These are phyloP conservation scores for Gymnogyps californianus DNA, from an alignment of 2,113 vertebrate genomes.

Conservation along the genomic window DNA sequence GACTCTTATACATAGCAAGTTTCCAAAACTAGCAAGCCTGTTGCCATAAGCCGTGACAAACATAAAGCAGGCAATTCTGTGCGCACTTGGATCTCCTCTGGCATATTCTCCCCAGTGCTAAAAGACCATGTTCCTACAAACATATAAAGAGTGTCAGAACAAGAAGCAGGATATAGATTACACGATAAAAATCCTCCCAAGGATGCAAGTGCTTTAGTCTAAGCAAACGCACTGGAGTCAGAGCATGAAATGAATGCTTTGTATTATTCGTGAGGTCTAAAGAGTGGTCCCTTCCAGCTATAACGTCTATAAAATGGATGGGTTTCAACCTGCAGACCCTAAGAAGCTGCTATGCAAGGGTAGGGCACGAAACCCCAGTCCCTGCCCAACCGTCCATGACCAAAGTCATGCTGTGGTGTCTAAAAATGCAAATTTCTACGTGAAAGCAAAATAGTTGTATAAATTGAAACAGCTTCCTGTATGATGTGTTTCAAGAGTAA, in stretches of 20 bases:
- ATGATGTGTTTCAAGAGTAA: background rate
- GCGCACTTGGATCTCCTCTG: background rate
- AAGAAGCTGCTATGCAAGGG: background rate
- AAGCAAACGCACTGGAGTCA: background rate
- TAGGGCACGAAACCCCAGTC: background rate
- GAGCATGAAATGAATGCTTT: background rate
- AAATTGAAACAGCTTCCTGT: background rate
- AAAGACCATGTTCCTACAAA: background rate
- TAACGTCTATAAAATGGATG: background rate
- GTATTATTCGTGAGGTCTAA: background rate
- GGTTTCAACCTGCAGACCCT: background rate
- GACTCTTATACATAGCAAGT: rapidly evolving
- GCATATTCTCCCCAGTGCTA: background rate
- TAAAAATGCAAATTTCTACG: background rate
- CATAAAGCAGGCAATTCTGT: background rate
- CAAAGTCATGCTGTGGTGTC: background rate
- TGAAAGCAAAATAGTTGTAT: background rate
- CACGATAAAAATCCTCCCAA: background rate
- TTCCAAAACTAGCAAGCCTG: background rate
- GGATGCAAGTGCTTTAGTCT: background rate
- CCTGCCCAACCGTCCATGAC: rapidly evolving
- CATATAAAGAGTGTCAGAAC: background rate
- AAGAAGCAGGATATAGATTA: background rate
- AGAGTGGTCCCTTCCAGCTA: background rate
- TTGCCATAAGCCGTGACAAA: background rate